These are phyloP conservation scores for Eulacestoma nigropectus DNA, from an alignment of 2,113 vertebrate genomes.

Conservation along the genomic window DNA sequence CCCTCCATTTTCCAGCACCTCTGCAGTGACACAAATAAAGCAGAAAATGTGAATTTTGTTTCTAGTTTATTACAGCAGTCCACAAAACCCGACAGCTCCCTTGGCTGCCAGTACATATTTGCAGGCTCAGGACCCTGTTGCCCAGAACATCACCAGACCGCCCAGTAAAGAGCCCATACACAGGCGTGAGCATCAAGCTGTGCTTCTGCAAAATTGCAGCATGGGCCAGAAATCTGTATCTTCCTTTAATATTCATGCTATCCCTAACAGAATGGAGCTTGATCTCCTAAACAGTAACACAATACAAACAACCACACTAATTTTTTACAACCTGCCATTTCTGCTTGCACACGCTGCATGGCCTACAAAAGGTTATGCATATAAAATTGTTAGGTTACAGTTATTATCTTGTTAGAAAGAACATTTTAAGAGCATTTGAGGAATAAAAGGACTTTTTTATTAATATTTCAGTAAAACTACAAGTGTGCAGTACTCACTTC, in stretches of 20 bases:
- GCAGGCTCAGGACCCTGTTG: background rate
- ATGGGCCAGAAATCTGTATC: background rate
- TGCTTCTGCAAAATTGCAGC: background rate
- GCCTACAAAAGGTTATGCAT: conserved; percentile 46
- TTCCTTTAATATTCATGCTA: background rate
- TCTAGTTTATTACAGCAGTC: background rate
- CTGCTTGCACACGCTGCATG: background rate
- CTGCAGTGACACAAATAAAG: background rate
- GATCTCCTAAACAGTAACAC: background rate
- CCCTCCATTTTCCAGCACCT: background rate
- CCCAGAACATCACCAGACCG: background rate
- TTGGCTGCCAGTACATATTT: background rate
- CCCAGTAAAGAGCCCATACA: background rate
- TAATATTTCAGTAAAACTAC: conserved; percentile 21
- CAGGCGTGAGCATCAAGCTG: background rate
- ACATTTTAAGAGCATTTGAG: conserved; percentile 18
- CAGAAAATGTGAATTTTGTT: background rate
- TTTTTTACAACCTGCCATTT: conserved; percentile 30
- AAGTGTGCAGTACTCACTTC: background rate
- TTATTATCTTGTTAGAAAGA: conserved; percentile 33
- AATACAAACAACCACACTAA: background rate
- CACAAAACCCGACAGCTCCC: background rate
- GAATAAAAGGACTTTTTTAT: conserved; percentile 11
- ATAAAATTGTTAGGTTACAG: conserved; percentile 39
- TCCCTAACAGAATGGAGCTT: background rate